Evolutionary conservation across 2,113 vertebrate genomes (phyloP).

Genomic region (Gasterosteus aculeatus): DNA sequence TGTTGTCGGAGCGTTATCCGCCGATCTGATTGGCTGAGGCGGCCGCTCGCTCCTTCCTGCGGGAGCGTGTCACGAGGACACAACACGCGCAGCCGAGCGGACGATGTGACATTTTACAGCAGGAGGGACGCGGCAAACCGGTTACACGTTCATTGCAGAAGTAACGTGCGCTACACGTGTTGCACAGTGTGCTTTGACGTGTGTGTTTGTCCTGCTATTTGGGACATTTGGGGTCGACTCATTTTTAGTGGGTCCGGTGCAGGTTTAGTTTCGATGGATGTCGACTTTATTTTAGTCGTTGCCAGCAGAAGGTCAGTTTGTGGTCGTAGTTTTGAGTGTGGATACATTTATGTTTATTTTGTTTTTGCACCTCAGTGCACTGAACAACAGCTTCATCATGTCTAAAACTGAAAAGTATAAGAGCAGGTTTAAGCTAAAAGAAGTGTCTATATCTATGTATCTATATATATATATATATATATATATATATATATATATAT

Average conservation of each 20-base stretch:
- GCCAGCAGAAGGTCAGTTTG: background rate
- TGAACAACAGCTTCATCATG: background rate
- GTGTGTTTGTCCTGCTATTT: too few species aligned
- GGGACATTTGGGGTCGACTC: too few species aligned
- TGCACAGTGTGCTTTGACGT: background rate
- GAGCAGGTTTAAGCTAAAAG: background rate
- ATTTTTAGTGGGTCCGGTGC: too few species aligned
- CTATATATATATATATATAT: too few species aligned
- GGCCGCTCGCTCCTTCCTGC: constrained; percentile 18
- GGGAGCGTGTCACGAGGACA: constrained; percentile 46
- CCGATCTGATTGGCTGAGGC: constrained; percentile 76
- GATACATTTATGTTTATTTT: too few species aligned
- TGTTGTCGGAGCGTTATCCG: constrained; percentile 80
- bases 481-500: too few species aligned
- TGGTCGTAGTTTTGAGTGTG: background rate
- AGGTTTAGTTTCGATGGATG: too few species aligned
- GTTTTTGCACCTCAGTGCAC: too few species aligned
- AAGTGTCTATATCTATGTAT: background rate
- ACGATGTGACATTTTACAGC: too few species aligned
- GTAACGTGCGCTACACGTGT: background rate
- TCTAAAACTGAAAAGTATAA: background rate
- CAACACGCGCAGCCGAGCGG: background rate
- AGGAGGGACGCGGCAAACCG: too few species aligned
- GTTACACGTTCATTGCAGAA: background rate
- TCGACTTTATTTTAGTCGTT: background rate